These are phyloP conservation scores for Corapipo altera DNA, from an alignment of 2,113 vertebrate species.

Conservation along the genomic window DNA sequence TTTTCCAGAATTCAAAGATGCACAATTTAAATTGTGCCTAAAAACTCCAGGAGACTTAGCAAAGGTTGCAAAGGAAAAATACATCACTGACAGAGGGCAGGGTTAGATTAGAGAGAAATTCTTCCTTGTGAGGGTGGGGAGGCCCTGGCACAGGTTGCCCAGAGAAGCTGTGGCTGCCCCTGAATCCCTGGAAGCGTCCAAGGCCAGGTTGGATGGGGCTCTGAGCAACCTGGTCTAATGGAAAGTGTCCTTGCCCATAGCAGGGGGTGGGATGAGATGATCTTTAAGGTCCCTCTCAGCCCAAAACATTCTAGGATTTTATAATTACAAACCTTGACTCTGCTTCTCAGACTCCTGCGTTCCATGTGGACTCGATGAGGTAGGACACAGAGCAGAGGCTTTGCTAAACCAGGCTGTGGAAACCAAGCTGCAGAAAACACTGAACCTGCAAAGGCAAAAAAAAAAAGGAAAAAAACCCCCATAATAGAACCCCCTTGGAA, in stretches of 20 bases:
- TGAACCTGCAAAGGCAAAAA: neutral
- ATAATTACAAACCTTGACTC: neutral
- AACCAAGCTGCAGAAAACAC: neutral
- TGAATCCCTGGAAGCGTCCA: neutral
- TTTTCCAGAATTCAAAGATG: neutral
- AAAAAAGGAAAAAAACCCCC: no score
- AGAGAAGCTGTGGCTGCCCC: neutral
- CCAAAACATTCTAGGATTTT: neutral
- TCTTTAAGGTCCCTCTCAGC: neutral
- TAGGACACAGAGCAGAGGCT: accelerated
- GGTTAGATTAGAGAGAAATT: neutral
- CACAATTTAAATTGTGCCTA: neutral
- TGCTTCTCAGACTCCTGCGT: neutral
- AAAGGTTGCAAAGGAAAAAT: neutral
- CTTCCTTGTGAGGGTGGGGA: accelerated
- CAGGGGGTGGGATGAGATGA: accelerated
- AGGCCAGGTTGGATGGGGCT: accelerated
- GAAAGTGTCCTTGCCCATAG: accelerated
- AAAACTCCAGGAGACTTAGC: neutral
- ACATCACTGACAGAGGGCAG: neutral
- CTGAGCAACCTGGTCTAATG: accelerated
- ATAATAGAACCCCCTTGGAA: neutral
- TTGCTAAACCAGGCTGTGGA: neutral
- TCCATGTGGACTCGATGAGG: neutral
- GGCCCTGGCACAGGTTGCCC: neutral